Conservation (phyloP, 1,140 invertebrate genomes). For the Drosophila sucinea region DNA sequence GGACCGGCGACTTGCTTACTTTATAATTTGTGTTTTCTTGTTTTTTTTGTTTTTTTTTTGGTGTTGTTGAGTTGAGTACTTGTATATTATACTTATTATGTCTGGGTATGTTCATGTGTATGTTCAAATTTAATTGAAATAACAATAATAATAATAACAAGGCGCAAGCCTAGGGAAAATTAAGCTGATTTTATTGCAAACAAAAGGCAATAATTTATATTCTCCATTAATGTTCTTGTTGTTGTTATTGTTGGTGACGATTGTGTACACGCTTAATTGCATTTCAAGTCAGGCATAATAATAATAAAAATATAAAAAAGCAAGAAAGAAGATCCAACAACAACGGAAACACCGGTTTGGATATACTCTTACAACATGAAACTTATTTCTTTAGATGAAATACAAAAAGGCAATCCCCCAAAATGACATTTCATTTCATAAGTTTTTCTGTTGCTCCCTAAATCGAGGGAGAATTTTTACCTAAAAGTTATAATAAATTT, state of each 20-base stretch:
- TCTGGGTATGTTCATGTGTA: constrained; percentile 18
- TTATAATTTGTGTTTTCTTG: constrained; percentile 45
- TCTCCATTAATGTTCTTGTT: constrained; percentile 5
- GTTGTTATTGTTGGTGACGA: constrained; percentile 19
- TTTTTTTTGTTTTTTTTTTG: background rate
- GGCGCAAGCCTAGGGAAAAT: constrained; percentile 14
- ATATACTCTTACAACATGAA: background rate
- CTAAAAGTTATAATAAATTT: no score
- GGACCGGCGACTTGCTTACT: no score
- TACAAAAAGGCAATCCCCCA: no score
- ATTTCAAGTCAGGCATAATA: constrained; percentile 64
- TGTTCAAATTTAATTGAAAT: constrained; percentile 53
- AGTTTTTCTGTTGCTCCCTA: no score
- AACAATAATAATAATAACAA: constrained; percentile 13
- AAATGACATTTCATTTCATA: no score
- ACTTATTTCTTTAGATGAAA: no score
- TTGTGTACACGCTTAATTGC: constrained; percentile 59
- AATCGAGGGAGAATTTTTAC: no score
- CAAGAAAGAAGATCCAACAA: constrained; percentile 13
- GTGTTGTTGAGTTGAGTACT: no score
- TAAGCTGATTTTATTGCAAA: constrained; percentile 28
- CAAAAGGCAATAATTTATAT: constrained; percentile 12
- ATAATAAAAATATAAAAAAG: constrained; percentile 50
- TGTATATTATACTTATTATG: no score
- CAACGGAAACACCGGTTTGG: background rate